Evolutionary conservation across 2,888 invertebrate species (phyloP).

Genomic region (Hesperia comma): DNA sequence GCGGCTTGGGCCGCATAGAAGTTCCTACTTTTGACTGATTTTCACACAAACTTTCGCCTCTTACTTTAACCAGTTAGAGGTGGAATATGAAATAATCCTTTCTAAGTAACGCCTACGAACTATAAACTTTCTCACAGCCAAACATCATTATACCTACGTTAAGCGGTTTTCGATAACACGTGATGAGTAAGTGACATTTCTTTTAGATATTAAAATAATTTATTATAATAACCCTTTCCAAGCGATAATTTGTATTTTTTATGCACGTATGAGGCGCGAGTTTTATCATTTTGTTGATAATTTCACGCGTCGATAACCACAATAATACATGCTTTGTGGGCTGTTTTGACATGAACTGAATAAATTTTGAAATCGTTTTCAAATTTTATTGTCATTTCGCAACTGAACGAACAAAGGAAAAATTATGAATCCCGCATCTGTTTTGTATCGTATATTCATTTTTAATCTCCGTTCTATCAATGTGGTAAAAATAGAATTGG

Average conservation of each 20-base stretch:
- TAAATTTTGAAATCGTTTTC: neutral
- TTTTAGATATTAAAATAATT: no score
- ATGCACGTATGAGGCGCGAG: neutral
- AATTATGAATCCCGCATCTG: neutral
- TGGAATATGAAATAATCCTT: no score
- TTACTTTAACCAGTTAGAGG: no score
- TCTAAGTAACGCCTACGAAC: no score
- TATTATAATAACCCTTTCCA: neutral
- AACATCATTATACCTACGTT: no score
- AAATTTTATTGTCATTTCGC: neutral
- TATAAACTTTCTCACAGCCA: no score
- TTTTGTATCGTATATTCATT: neutral
- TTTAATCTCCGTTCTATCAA: neutral
- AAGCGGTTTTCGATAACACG: no score
- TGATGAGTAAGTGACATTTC: no score
- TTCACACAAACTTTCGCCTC: no score
- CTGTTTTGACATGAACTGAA: constrained; percentile 6
- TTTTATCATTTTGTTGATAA: neutral
- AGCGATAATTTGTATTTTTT: neutral
- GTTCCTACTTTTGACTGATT: no score
- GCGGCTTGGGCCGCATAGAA: no score
- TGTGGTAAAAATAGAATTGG: no score
- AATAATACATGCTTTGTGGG: constrained; percentile 1
- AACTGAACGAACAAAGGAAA: neutral
- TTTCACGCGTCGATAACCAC: neutral